Conservation (phyloP, 2,113 vertebrate species). For the Phaethornis superciliosus region DNA sequence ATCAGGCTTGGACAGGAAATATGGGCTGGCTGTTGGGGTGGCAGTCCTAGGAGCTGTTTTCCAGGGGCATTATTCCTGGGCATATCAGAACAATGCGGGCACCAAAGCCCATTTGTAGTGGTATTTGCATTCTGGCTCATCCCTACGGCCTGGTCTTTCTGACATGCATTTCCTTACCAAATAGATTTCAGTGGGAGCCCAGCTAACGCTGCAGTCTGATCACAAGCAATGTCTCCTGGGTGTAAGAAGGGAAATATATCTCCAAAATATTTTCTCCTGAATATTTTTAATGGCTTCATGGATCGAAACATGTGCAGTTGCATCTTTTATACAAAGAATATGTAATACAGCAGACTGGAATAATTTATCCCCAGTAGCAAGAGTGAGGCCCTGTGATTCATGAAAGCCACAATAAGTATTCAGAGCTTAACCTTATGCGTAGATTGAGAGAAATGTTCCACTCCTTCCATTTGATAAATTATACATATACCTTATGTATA, state of each 20-base stretch:
- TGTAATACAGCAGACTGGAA: conserved; percentile 68
- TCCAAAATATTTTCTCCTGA: conserved; percentile 67
- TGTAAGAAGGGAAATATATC: conserved; percentile 35
- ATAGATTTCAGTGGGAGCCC: conserved; percentile 63
- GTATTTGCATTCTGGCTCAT: conserved; percentile 40
- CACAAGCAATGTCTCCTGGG: conserved; percentile 37
- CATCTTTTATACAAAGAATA: conserved; percentile 74
- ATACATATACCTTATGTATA: conserved; percentile 66
- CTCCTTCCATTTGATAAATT: conserved; percentile 72
- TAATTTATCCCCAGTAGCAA: conserved; percentile 76
- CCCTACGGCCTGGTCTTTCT: background rate
- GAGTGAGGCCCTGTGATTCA: conserved; percentile 69
- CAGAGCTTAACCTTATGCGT: conserved; percentile 71
- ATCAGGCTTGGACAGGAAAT: background rate
- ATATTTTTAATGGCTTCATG: conserved; percentile 70
- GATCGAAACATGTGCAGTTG: conserved; percentile 68
- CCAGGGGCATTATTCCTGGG: background rate
- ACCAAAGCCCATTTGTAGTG: background rate
- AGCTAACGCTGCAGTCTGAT: conserved; percentile 36
- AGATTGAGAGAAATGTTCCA: conserved; percentile 70
- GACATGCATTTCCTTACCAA: conserved; percentile 43
- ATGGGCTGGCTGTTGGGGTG: background rate
- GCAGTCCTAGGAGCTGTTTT: background rate
- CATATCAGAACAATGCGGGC: background rate
- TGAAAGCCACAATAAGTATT: conserved; percentile 74